Evolutionary conservation across 1,140 invertebrate genomes (phyloP).

Genomic region (Bicyclus anynana): DNA sequence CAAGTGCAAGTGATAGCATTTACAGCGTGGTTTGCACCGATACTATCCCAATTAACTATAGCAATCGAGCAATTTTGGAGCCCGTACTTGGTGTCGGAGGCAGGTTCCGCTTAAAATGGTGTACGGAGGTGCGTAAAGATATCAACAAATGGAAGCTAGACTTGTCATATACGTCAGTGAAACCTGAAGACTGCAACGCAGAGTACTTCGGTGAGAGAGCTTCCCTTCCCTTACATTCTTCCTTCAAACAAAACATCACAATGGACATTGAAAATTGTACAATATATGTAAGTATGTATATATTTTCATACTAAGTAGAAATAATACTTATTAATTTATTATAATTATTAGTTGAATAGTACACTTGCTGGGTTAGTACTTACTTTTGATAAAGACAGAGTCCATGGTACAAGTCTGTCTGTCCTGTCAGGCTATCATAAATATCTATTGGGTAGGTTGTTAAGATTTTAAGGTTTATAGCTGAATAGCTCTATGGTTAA

Average conservation of each 20-base stretch:
- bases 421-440: too few species aligned
- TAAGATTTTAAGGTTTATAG: too few species aligned
- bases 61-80: too few species aligned
- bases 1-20: constrained; percentile 17
- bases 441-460: too few species aligned
- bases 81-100: constrained; percentile 33
- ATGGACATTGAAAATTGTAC: constrained; percentile 33
- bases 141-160: constrained; percentile 77
- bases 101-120: constrained; percentile 42
- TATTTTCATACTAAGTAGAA: too few species aligned
- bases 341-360: too few species aligned
- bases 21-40: constrained; percentile 19
- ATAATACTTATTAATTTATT: too few species aligned
- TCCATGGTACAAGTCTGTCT: too few species aligned
- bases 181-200: constrained; percentile 13
- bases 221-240: constrained; percentile 22
- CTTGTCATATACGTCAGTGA: constrained; percentile 14
- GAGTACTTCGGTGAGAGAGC: neutral
- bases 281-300: constrained; percentile 32
- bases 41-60: constrained; percentile 2
- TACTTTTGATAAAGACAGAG: too few species aligned
- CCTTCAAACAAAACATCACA: constrained; percentile 7
- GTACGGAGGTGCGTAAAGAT: constrained; percentile 27
- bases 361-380: too few species aligned
- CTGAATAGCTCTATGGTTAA: too few species aligned